These are phyloP conservation scores for Actinemys pallida DNA, from an alignment of 2,113 vertebrate genomes.

Conservation along the genomic window DNA sequence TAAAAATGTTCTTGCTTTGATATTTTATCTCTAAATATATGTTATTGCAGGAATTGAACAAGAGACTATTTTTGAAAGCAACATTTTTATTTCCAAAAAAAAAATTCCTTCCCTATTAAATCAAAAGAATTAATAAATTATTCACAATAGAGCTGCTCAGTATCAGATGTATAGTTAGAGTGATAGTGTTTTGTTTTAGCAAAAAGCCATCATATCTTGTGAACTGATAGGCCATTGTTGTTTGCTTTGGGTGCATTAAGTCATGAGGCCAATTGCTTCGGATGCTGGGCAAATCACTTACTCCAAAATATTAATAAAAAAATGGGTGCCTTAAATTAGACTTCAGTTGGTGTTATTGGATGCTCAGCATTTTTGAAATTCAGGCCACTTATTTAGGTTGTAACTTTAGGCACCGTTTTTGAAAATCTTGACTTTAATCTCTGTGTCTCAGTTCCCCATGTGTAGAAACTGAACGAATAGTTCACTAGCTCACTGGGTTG, in stretches of 20 bases:
- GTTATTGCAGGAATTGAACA: neutral
- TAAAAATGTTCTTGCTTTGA: neutral
- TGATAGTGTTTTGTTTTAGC: neutral
- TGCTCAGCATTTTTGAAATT: neutral
- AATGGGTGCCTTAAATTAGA: neutral
- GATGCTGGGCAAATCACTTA: neutral
- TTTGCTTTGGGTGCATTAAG: neutral
- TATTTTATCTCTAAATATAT: neutral
- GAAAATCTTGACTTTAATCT: neutral
- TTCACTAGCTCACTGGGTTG: neutral
- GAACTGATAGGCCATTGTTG: rapidly evolving
- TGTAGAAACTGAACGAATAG: neutral
- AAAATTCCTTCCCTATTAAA: neutral
- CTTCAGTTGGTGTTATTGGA: neutral
- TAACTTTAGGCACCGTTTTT: neutral
- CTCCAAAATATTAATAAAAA: neutral
- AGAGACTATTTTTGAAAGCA: neutral
- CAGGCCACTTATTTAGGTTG: neutral
- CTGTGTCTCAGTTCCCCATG: neutral
- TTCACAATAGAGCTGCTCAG: neutral
- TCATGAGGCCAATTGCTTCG: neutral
- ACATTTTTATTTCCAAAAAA: neutral
- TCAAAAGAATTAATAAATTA: neutral
- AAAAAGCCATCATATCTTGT: neutral
- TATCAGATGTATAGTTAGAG: neutral